These are phyloP conservation scores for Sinosuthora webbiana DNA, from an alignment of 2,113 vertebrate genomes.

Conservation along the genomic window DNA sequence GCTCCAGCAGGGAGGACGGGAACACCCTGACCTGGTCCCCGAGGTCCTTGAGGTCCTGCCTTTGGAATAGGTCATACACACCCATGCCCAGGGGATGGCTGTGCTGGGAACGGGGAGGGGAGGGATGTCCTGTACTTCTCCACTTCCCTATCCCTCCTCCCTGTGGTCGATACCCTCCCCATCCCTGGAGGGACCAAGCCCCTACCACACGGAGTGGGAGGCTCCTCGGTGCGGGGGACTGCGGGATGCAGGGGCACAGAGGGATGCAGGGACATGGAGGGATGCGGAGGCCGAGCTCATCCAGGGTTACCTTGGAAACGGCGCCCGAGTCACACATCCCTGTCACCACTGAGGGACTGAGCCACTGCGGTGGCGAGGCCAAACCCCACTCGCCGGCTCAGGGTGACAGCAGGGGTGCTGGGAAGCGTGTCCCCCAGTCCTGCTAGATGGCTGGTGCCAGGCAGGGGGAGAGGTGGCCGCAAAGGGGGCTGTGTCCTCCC, in stretches of 20 bases:
- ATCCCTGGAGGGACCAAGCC: not conserved
- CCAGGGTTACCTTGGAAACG: constrained; percentile 59
- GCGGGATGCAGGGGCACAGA: not conserved
- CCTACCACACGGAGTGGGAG: not conserved
- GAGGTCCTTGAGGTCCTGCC: not conserved
- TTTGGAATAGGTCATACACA: not conserved
- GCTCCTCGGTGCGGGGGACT: not conserved
- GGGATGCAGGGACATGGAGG: not conserved
- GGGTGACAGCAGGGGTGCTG: not conserved
- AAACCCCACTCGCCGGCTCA: not conserved
- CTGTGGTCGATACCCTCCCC: not conserved
- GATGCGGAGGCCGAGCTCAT: constrained; percentile 24
- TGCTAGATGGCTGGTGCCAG: fast-evolving
- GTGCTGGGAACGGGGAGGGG: not conserved
- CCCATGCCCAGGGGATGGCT: not conserved
- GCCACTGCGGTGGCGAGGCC: not conserved
- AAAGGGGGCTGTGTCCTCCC: not conserved
- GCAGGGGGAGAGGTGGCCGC: not conserved
- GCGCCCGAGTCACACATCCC: constrained; percentile 37
- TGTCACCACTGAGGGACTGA: constrained; percentile 1
- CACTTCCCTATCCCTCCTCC: not conserved
- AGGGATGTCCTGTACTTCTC: not conserved
- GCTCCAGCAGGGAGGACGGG: constrained; percentile 11
- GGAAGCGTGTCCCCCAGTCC: fast-evolving
- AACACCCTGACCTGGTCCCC: constrained; percentile 44